Base-by-base conservation (phyloP, 2,888 invertebrate genomes). In the Galerucella calmariensis region DNA sequence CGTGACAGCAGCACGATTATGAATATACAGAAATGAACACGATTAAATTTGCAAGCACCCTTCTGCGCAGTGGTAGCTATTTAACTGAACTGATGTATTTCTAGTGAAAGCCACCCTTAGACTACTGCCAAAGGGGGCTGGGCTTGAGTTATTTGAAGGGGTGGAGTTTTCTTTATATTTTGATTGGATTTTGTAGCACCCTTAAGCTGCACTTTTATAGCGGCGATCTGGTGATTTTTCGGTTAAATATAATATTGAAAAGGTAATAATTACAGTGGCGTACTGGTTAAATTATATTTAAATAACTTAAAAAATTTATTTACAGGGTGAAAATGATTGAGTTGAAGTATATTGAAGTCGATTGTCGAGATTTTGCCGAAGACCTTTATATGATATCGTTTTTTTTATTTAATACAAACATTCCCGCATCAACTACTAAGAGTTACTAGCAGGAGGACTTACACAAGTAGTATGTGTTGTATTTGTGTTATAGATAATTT, bases 31-130 rank as follows among this genome's bases (percentile, higher is more conserved):
- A 59, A 72, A 46, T 74, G 62, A 70, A 59, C 59, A 59, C 70
- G 74, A 20, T 74, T 56, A 67, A 66, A 74, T 70, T 75, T 70
- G 59, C 67, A 48, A 51, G 69, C 61, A 66, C 75, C 75, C 77
- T 79, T 73, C 59, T 77, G 79, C 79, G 78, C 78, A 76, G 74
- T 74, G 76, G 75, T 79, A 74, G 73, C 56, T 69, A 68, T 76
- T 79, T 79, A 75, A 80, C 80, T 80, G 80, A 80, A 83, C 83
- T 83, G 84, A 83, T 83, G 81, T 81, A 82, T 83, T 82, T 80
- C 81, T 80, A 79, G 78, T 77, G 80, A 81, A 80, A 81, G 82
- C 84, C 82, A 83, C 84, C 84, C 85, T 83, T 83, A 81, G 82
- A 82, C 80, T 63, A 46, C 63, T 80, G 82, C 81, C 80, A 81